Percentiles rank a stretch among this genome's conserved stretches.
Conservation (phyloP, 2,888 invertebrate genomes). For the Aspidiotus rigidus region DNA sequence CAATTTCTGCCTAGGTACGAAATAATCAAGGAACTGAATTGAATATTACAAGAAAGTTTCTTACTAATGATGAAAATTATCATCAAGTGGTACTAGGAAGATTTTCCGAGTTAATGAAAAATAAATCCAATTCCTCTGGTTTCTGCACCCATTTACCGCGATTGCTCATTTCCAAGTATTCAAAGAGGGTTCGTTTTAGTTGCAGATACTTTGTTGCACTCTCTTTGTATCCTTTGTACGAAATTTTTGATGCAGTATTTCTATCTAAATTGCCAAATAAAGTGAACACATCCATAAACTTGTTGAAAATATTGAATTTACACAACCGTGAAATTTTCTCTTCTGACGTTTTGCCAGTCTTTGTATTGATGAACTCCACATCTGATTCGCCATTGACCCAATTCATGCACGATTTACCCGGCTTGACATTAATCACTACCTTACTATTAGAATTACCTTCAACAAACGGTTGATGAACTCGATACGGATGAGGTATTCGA, state of each 20-base stretch:
- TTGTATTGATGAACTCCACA: conserved; percentile 74
- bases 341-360: conserved; percentile 72
- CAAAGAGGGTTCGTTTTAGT: conserved; percentile 4
- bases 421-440: conserved; percentile 22
- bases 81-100: too few relatives aligned
- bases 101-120: background rate
- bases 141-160: conserved; percentile 18
- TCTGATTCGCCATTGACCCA: conserved; percentile 13
- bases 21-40: too few relatives aligned
- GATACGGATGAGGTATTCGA: conserved; percentile 66
- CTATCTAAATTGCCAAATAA: background rate
- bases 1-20: too few relatives aligned
- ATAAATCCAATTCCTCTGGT: conserved; percentile 7
- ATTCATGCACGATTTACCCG: conserved; percentile 28
- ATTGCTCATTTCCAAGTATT: conserved; percentile 5
- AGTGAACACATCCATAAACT: conserved; percentile 46
- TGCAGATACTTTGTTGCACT: background rate
- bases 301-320: conserved; percentile 62
- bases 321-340: conserved; percentile 69
- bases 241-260: background rate
- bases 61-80: too few relatives aligned
- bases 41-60: too few relatives aligned
- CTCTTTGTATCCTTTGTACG: conserved; percentile 12
- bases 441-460: conserved; percentile 42
- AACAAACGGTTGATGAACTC: conserved; percentile 70